phyloP scores from a whole-genome alignment of 2,797 vertebrate species.

The Mormyrops attenuatus region DNA sequence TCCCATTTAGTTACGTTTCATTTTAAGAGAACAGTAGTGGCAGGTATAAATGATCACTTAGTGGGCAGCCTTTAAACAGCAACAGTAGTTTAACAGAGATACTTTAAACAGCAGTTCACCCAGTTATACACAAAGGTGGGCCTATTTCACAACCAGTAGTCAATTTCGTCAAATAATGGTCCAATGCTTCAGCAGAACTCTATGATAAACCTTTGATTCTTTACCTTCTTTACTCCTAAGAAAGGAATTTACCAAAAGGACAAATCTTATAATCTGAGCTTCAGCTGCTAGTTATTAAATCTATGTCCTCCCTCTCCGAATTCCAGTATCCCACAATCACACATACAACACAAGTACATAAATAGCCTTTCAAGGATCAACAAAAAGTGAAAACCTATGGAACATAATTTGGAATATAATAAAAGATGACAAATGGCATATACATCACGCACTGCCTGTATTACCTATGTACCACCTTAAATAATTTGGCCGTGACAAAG shows the following conservation, averaged over 20 bases:
- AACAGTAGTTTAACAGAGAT: not conserved
- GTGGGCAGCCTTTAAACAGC: not conserved
- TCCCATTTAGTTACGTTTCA: not conserved
- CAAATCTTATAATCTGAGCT: not conserved
- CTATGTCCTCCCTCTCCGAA: not conserved
- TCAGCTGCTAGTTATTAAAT: not conserved
- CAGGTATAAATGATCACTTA: not conserved
- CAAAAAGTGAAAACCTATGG: not conserved
- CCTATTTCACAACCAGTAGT: not conserved
- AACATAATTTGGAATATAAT: not conserved
- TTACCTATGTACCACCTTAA: not conserved
- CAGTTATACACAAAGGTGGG: not conserved
- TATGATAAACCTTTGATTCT: not conserved
- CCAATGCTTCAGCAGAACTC: not conserved
- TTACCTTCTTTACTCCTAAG: not conserved
- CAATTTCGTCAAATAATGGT: not conserved
- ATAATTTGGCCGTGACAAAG: not conserved
- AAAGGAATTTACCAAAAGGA: not conserved
- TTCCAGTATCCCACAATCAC: not conserved
- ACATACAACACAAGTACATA: not conserved
- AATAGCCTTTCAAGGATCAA: not conserved
- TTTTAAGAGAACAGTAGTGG: not conserved
- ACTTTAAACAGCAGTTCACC: not conserved
- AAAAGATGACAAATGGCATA: not conserved
- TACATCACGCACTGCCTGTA: not conserved